These are phyloP conservation scores for Drosophila trapezifrons DNA, from an alignment of 1,140 invertebrate genomes.

Conservation along the genomic window DNA sequence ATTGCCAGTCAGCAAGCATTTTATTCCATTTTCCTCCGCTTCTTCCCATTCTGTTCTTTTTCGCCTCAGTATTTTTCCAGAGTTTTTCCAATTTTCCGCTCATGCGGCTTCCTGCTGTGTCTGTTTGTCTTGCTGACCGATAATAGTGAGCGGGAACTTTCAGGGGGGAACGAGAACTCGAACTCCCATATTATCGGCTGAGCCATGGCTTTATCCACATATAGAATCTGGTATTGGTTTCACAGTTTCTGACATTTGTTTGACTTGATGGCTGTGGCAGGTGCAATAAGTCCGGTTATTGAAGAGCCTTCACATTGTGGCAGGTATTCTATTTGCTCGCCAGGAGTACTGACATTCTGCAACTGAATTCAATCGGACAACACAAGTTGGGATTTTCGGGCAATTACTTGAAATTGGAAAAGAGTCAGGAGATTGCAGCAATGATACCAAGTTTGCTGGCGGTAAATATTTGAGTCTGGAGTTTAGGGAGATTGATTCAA, in stretches of 20 bases:
- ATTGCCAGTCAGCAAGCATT: conserved; percentile 60
- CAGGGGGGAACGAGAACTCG: not conserved
- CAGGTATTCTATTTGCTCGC: conserved; percentile 37
- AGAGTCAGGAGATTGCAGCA: not conserved
- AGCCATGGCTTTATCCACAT: conserved; percentile 39
- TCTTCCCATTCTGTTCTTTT: conserved; percentile 2
- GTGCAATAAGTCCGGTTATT: conserved; percentile 56
- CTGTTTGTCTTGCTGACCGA: conserved; percentile 62
- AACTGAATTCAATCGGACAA: conserved; percentile 36
- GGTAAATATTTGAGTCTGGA: not conserved
- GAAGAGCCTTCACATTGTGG: conserved; percentile 47
- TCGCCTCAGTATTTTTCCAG: conserved; percentile 59
- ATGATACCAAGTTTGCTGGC: not conserved
- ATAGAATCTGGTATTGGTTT: conserved; percentile 58
- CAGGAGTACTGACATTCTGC: conserved; percentile 8
- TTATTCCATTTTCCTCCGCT: conserved; percentile 50
- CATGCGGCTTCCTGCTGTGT: conserved; percentile 67
- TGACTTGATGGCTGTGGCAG: conserved; percentile 57
- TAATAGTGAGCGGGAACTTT: conserved; percentile 42
- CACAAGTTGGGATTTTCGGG: conserved; percentile 22
- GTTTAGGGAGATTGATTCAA: not conserved
- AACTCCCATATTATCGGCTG: conserved; percentile 56
- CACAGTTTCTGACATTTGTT: conserved; percentile 67
- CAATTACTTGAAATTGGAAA: conserved; percentile 23
- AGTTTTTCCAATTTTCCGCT: conserved; percentile 77